phyloP scores from a whole-genome alignment of 2,797 vertebrate genomes.

The Micrastur ruficollis region DNA sequence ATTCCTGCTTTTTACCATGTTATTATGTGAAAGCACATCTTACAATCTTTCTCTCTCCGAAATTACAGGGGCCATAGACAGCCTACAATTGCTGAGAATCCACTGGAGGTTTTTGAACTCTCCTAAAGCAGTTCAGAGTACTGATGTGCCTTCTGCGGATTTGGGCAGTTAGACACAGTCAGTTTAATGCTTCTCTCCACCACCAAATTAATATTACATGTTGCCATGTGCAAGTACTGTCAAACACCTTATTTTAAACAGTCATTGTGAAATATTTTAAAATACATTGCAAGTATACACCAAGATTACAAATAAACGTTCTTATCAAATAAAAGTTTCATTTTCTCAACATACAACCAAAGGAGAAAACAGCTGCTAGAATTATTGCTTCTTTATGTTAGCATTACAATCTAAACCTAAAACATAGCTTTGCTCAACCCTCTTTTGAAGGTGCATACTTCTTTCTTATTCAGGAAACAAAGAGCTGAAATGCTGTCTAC shows the following conservation, averaged over 20 bases:
- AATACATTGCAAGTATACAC: neutral
- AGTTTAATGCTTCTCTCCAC: neutral
- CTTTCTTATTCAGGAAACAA: neutral
- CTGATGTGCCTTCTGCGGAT: neutral
- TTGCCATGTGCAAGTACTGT: neutral
- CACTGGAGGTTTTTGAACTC: neutral
- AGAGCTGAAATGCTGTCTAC: neutral
- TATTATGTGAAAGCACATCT: conserved; percentile 16
- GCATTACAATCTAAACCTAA: neutral
- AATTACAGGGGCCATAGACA: neutral
- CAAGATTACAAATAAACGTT: neutral
- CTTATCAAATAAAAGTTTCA: neutral
- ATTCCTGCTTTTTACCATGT: neutral
- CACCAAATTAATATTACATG: neutral
- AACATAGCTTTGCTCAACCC: neutral
- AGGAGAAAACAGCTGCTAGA: neutral
- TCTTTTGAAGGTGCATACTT: neutral
- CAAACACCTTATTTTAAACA: neutral
- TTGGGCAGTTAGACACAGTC: neutral
- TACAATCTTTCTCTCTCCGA: neutral
- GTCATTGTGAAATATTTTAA: neutral
- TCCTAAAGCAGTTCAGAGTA: neutral
- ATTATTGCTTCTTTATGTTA: neutral
- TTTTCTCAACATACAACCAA: neutral
- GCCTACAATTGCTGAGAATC: neutral